Percentiles rank a stretch among this genome's conserved stretches.
These are phyloP conservation scores for Phasianus colchicus DNA, from an alignment of 2,113 vertebrate genomes.

Conservation along the genomic window DNA sequence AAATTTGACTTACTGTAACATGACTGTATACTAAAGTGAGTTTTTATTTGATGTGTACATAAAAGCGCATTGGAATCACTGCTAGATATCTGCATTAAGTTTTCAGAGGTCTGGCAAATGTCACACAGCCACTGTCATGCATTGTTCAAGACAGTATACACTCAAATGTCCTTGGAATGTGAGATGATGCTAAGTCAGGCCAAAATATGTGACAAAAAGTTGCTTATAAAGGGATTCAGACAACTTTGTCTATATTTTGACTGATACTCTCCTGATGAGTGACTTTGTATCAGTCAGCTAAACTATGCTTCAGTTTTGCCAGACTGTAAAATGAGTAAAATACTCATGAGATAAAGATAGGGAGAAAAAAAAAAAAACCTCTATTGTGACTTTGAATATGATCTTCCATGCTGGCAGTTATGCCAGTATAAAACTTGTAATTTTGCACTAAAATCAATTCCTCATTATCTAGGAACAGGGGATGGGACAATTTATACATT, in stretches of 20 bases:
- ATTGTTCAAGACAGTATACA: not conserved
- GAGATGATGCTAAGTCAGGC: constrained; percentile 5
- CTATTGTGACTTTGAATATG: not conserved
- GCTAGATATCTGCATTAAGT: not conserved
- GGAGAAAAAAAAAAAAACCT: too few relatives aligned
- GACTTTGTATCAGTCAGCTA: not conserved
- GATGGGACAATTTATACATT: not conserved
- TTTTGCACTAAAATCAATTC: not conserved
- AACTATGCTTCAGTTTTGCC: not conserved
- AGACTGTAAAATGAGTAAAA: constrained; percentile 25
- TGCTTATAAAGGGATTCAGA: not conserved
- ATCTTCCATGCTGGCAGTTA: not conserved
- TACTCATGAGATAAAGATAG: not conserved
- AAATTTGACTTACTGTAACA: not conserved
- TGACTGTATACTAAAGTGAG: not conserved
- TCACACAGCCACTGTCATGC: not conserved
- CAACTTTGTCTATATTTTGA: not conserved
- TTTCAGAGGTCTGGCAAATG: constrained; percentile 29
- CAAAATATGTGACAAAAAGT: constrained; percentile 25
- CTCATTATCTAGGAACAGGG: not conserved
- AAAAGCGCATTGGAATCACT: constrained; percentile 25
- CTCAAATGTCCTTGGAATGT: constrained; percentile 2
- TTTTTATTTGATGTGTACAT: constrained; percentile 10
- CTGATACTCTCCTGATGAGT: not conserved
- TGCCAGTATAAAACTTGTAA: not conserved